A percentile compares a stretch with the other conserved stretches of the same genome.
phyloP scores from a whole-genome alignment of 2,888 invertebrate species.

The Chloroclystis v-ata region DNA sequence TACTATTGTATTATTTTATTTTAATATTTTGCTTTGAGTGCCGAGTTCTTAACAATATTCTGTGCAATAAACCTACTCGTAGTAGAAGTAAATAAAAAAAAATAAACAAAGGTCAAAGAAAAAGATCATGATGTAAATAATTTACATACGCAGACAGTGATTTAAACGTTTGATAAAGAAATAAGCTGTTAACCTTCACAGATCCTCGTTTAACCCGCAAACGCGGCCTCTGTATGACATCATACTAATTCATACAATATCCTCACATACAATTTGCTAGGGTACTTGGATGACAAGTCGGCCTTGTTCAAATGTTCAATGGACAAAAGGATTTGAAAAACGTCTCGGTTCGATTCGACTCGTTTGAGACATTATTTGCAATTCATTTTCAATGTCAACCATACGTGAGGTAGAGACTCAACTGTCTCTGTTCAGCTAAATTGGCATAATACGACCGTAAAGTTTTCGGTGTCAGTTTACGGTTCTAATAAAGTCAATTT shows the following conservation, averaged over 20 bases:
- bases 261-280: slow-evolving; percentile 25
- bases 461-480: too few species aligned
- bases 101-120: background rate
- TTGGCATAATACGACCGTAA: too few species aligned
- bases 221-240: slow-evolving; percentile 52
- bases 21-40: too few species aligned
- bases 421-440: too few species aligned
- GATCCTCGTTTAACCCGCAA: slow-evolving; percentile 37
- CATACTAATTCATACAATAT: slow-evolving; percentile 15
- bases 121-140: slow-evolving; percentile 14
- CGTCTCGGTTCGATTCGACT: background rate
- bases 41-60: too few species aligned
- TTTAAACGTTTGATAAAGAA: slow-evolving; percentile 13
- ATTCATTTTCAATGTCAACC: background rate
- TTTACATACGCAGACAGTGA: slow-evolving; percentile 13
- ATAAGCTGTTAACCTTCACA: slow-evolving; percentile 43
- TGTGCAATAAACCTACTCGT: too few species aligned
- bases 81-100: too few species aligned
- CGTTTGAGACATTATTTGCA: background rate
- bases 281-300: slow-evolving; percentile 8
- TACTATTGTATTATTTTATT: too few species aligned
- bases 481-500: too few species aligned
- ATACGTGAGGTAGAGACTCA: background rate
- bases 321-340: slow-evolving; percentile 14
- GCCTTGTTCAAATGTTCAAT: slow-evolving; percentile 12